Percentiles rank a stretch among this genome's conserved stretches.
Conservation (phyloP, 1,140 invertebrate genomes). For the Lysiphlebus fabarum region DNA sequence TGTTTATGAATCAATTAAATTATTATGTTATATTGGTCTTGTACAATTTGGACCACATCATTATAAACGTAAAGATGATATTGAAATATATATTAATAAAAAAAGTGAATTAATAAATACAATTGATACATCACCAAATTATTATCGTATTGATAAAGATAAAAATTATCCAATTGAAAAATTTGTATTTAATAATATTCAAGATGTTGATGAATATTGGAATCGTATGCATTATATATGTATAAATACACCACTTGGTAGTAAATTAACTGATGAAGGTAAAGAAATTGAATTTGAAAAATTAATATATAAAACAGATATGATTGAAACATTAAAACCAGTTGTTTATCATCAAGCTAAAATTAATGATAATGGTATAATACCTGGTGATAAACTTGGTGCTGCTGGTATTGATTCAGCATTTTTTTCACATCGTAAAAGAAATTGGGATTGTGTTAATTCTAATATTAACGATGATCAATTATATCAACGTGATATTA, state of each 20-base stretch:
- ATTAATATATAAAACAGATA: slow-evolving; percentile 53
- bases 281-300: slow-evolving; percentile 57
- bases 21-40: slow-evolving; percentile 67
- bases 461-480: slow-evolving; percentile 12
- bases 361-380: slow-evolving; percentile 55
- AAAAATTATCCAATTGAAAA: slow-evolving; percentile 57
- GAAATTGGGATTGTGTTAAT: slow-evolving; percentile 64
- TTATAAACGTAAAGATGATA: slow-evolving; percentile 68
- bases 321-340: slow-evolving; percentile 51
- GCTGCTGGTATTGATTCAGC: slow-evolving; percentile 72
- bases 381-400: slow-evolving; percentile 71
- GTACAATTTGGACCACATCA: slow-evolving; percentile 68
- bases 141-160: slow-evolving; percentile 60
- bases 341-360: slow-evolving; percentile 52
- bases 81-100: slow-evolving; percentile 69
- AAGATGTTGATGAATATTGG: slow-evolving; percentile 71
- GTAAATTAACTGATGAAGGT: slow-evolving; percentile 46
- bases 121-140: slow-evolving; percentile 60
- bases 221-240: slow-evolving; percentile 67
- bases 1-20: slow-evolving; percentile 58
- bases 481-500: slow-evolving; percentile 1
- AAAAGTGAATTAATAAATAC: slow-evolving; percentile 66
- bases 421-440: slow-evolving; percentile 66
- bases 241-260: slow-evolving; percentile 65
- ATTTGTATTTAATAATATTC: slow-evolving; percentile 59